Evolutionary conservation across 1,140 invertebrate species (phyloP), one percentile per base, ranked within the genome.

Genomic region (Pemphigus obesinymphae): DNA sequence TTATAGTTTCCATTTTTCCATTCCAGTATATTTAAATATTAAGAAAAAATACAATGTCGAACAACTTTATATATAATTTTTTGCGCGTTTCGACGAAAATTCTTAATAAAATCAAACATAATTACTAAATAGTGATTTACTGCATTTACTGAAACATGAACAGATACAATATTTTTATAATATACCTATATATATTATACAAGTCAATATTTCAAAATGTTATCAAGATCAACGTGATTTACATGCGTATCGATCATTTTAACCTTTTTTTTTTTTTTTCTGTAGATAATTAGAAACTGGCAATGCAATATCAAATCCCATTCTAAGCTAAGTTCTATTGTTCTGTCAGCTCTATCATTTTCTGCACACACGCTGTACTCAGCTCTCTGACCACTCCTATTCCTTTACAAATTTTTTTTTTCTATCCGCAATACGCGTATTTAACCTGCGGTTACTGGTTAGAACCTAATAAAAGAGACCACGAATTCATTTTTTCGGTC

Each of bases 391-490:
- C 43, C 70, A 50, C 70, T 73, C 43, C 70, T 48, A n/a, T n/a
- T 70, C 72, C 45, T 75, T 53, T 75, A 58, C 50, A 78, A 53
- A 8, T 34, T 37, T 37, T 23, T 76, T 73, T 48, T 45, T 78
- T 78, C 23, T 61, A 37, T 78, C 23, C 15, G 34, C 55, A 29
- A 76, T n/a, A n/a, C n/a, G n/a, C 53, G 37, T 40, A 61, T 61
- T 78, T 78, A 63, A 63, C 76, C 55, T 45, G 76, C 34, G 76
- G 76, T 80, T n/a, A n/a, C n/a, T n/a, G n/a, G n/a, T n/a, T 80
- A 63, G 17, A 29, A 40, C 23, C 53, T 45, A 5, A 29, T 31
- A 43, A 40, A 61, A 78, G 26, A 78, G 75, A 78, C 75, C 75
- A 40, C 75, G 34, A 78, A 78, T 78, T 40, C 37, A 55, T 58